Base-by-base conservation (phyloP, 2,797 vertebrate genomes). In the Apogon talboti region DNA sequence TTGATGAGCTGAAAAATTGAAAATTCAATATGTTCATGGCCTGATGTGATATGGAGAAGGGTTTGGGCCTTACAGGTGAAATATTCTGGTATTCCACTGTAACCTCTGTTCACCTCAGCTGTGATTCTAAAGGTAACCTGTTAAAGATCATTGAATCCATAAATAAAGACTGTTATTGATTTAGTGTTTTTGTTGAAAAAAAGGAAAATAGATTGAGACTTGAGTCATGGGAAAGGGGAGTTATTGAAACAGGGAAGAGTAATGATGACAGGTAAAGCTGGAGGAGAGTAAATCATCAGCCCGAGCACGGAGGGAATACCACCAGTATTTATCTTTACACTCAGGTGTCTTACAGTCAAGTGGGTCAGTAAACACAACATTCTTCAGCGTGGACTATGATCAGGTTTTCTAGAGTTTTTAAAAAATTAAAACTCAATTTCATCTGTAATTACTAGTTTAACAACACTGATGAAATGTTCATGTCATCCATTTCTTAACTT, bases 281-380 rank as follows among this genome's bases (percentile, higher is more conserved):
- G 33, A 71, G 46, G 49, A 42, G 19, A 54, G 82, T 87, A 73
- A 90, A 87, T 86, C 57, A 84, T 89, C 78, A 87, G 75, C 78
- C 61, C 19, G 66, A 66, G 37, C 3, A n/a, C 73, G 59, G 81
- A 81, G 0, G 49, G 68, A 54, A 54, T 44, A 56, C 13, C 18
- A 72, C 15, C 15, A 51, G 53, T 49, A 21, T 79, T 71, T 62
- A 66, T 42, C 15, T 59, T 45, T 58, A 59, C 46, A 10, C 44
- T 12, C 21, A 35, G 8, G 42, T 30, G 19, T 30, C 53, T 38
- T 41, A 63, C 21, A 33, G 43, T 74, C 30, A 72, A 64, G 35
- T 51, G 40, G 50, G 38, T 55, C 24, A 50, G 42, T 37, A 43
- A 66, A 47, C 30, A 56, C 2, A 28, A 16, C n/a, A n/a, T n/a